A percentile compares a stretch with the other conserved stretches of the same genome.
These are phyloP conservation scores for Pseudomyrmex cubaensis DNA, from an alignment of 1,140 invertebrate genomes.

Conservation along the genomic window DNA sequence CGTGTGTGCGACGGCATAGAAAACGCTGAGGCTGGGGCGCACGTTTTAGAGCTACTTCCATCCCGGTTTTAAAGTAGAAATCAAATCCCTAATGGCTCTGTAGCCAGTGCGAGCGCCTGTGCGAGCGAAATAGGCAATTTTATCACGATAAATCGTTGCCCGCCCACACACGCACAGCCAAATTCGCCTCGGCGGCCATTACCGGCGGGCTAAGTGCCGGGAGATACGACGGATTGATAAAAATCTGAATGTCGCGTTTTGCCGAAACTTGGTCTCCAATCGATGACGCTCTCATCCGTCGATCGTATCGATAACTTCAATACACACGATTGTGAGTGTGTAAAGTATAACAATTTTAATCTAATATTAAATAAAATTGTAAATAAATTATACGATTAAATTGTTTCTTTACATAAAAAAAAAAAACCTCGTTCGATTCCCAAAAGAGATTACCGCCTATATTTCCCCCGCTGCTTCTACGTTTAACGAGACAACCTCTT, in stretches of 20 bases:
- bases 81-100: conserved; percentile 75
- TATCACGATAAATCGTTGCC: conserved; percentile 61
- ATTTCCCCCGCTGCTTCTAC: not conserved
- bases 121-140: conserved; percentile 58
- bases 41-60: conserved; percentile 72
- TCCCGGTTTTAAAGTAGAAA: conserved; percentile 69
- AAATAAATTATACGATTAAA: too few species aligned
- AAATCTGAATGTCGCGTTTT: conserved; percentile 43
- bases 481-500: conserved; percentile 19
- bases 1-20: conserved; percentile 31
- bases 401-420: too few species aligned
- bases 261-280: conserved; percentile 4
- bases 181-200: conserved; percentile 35
- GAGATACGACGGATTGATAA: conserved; percentile 49
- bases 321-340: not conserved
- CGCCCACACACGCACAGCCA: conserved; percentile 41
- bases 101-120: conserved; percentile 25
- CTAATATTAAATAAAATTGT: not conserved
- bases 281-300: not conserved
- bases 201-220: conserved; percentile 31
- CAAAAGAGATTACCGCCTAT: not conserved
- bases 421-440: not conserved
- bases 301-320: not conserved
- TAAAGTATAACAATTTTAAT: not conserved
- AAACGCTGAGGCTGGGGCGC: conserved; percentile 64